Percentiles rank a stretch among this genome's conserved stretches.
These are phyloP conservation scores for Gymnogyps californianus DNA, from an alignment of 2,113 vertebrate genomes.

Conservation along the genomic window DNA sequence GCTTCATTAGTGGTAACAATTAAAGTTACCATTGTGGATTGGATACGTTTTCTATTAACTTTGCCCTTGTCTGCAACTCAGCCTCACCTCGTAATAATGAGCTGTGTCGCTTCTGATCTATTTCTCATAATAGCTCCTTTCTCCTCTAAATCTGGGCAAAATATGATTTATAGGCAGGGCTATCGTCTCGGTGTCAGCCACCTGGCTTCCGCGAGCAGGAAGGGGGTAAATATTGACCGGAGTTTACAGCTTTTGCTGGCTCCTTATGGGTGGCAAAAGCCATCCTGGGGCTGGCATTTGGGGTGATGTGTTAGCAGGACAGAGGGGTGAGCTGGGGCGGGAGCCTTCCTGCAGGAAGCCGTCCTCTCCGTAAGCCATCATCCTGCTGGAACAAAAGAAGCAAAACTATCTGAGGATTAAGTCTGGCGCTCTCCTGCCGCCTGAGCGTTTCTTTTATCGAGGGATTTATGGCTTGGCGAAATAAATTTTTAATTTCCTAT, in stretches of 20 bases:
- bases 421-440: background rate
- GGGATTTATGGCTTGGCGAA: background rate
- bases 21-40: conserved; percentile 59
- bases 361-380: fast-evolving
- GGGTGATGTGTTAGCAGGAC: background rate
- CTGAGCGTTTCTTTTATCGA: background rate
- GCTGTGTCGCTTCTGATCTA: conserved; percentile 63
- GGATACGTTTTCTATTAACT: conserved; percentile 59
- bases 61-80: conserved; percentile 57
- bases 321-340: background rate
- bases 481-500: background rate
- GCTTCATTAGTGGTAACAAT: conserved; percentile 66
- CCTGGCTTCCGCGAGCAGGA: background rate
- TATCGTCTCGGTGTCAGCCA: background rate
- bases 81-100: conserved; percentile 36
- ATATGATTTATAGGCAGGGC: conserved; percentile 25
- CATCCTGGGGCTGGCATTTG: background rate
- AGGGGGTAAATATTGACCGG: background rate
- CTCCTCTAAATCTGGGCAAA: conserved; percentile 35
- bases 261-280: background rate
- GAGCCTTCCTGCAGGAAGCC: background rate
- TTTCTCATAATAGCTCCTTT: conserved; percentile 33
- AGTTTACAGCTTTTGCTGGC: background rate
- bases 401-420: fast-evolving
- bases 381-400: background rate